Conservation (phyloP, 2,113 vertebrate genomes). For the Corynorhinus townsendii region DNA sequence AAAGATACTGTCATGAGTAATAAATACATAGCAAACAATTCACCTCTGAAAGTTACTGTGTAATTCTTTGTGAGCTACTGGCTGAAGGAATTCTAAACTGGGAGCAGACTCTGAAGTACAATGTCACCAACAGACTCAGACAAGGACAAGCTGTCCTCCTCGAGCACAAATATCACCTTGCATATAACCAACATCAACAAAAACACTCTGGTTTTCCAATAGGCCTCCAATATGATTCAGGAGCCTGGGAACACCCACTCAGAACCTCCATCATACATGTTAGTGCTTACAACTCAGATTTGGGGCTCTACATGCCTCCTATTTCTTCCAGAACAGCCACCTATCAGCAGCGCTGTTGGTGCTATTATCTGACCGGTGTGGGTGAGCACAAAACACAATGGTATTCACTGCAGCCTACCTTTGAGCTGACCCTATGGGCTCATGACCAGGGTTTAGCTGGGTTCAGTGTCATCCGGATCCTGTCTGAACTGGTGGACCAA, state of each 20-base stretch:
- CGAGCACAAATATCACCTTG: slow-evolving; percentile 66
- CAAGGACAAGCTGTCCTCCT: slow-evolving; percentile 60
- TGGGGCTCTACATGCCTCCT: neutral
- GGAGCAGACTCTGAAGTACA: slow-evolving; percentile 52
- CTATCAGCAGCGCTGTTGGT: neutral
- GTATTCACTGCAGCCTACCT: slow-evolving; percentile 63
- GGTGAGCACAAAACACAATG: slow-evolving; percentile 49
- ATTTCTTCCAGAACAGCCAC: slow-evolving; percentile 72
- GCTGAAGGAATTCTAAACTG: slow-evolving; percentile 69
- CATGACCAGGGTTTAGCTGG: slow-evolving; percentile 57
- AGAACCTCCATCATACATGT: slow-evolving; percentile 25
- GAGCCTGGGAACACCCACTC: neutral
- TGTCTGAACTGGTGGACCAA: slow-evolving; percentile 48
- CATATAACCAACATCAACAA: slow-evolving; percentile 44
- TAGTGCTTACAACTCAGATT: slow-evolving; percentile 21
- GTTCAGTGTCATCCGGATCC: slow-evolving; percentile 49
- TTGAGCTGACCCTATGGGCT: slow-evolving; percentile 51
- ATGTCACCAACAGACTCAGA: slow-evolving; percentile 62
- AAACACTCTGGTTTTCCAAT: slow-evolving; percentile 21
- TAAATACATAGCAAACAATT: slow-evolving; percentile 66
- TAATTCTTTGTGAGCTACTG: slow-evolving; percentile 75
- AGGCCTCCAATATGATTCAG: neutral
- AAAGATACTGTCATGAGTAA: slow-evolving; percentile 49
- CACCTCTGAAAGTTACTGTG: slow-evolving; percentile 52
- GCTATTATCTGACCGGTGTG: slow-evolving; percentile 64